phyloP scores from a whole-genome alignment of 2,113 vertebrate species.

The Tachycineta bicolor region DNA sequence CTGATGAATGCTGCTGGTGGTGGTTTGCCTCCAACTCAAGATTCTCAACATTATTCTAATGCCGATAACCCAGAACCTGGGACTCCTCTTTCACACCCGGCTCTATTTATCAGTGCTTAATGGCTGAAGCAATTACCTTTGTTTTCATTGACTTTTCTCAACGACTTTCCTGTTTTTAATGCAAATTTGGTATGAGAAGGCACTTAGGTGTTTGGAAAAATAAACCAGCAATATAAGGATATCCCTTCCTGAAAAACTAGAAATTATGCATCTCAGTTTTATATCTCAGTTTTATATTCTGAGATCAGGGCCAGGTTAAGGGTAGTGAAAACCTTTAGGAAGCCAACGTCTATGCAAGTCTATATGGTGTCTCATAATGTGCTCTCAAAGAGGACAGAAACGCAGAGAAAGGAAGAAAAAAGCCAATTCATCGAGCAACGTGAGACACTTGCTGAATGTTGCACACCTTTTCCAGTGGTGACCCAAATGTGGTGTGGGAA shows the following conservation, averaged over 20 bases:
- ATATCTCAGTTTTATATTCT: not conserved
- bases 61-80: not conserved
- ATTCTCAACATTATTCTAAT: not conserved
- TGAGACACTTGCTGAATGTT: accelerated
- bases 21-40: not conserved
- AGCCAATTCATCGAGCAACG: not conserved
- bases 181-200: not conserved
- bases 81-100: not conserved
- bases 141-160: not conserved
- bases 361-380: not conserved
- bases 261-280: not conserved
- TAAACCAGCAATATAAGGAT: not conserved
- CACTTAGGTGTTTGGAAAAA: not conserved
- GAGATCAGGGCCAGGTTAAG: not conserved
- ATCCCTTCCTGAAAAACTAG: not conserved
- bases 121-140: not conserved
- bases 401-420: not conserved
- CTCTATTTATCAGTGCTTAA: not conserved
- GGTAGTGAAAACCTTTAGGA: not conserved
- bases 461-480: not conserved
- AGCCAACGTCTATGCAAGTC: no score
- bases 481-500: accelerated
- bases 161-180: not conserved
- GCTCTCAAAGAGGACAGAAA: not conserved
- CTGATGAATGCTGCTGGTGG: not conserved